phyloP scores from a whole-genome alignment of 2,113 vertebrate genomes.

The Jaculus jaculus region DNA sequence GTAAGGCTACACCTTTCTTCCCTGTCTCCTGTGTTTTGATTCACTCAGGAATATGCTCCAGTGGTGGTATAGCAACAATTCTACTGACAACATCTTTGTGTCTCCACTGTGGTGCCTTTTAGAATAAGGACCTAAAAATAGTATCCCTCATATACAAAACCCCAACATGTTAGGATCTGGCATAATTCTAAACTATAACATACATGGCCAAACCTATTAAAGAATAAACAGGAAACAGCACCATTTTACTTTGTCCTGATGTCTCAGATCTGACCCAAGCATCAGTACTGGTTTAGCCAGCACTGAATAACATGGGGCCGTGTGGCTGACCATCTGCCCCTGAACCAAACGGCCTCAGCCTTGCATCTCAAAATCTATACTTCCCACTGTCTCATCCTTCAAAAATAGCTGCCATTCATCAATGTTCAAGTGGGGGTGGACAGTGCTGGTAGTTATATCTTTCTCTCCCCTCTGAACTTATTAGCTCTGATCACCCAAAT shows the following conservation, averaged over 20 bases:
- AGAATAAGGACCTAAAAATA: not conserved
- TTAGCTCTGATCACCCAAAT: not conserved
- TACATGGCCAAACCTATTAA: not conserved
- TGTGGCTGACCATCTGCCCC: not conserved
- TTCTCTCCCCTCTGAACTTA: slow-evolving; percentile 28
- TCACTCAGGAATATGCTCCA: slow-evolving; percentile 1
- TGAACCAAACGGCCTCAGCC: not conserved
- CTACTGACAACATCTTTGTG: not conserved
- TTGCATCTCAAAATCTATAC: not conserved
- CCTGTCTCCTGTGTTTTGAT: slow-evolving; percentile 39
- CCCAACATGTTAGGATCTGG: slow-evolving; percentile 4
- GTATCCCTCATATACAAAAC: not conserved
- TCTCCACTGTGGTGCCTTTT: not conserved
- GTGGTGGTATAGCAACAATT: too few relatives aligned
- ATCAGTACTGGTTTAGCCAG: not conserved
- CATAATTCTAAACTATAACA: not conserved
- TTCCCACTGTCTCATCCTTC: not conserved
- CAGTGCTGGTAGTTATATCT: not conserved
- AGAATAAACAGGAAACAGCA: not conserved
- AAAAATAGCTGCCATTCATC: slow-evolving; percentile 9
- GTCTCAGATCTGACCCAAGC: not conserved
- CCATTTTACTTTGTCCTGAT: not conserved
- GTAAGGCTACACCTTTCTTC: not conserved
- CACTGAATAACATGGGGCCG: not conserved
- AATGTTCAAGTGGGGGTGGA: not conserved